Conservation (phyloP, 2,888 invertebrate genomes). For the Acanthopleura granulata region DNA sequence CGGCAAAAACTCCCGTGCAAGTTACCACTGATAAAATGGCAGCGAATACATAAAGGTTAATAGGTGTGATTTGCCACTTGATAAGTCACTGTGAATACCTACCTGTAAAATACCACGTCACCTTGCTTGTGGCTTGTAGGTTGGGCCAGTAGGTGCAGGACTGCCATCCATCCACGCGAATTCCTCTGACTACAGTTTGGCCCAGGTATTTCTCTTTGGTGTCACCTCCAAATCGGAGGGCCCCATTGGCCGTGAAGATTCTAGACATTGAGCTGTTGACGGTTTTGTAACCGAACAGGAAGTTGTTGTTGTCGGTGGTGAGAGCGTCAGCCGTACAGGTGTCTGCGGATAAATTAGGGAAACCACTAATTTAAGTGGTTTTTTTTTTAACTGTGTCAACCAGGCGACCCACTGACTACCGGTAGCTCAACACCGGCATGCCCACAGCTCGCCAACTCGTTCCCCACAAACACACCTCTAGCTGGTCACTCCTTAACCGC, state of each 20-base stretch:
- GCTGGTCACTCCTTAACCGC: no score
- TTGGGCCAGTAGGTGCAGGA: constrained; percentile 47
- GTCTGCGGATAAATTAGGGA: constrained; percentile 9
- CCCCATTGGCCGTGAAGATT: constrained; percentile 41
- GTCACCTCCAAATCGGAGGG: constrained; percentile 37
- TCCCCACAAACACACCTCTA: no score
- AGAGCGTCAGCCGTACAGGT: constrained; percentile 36
- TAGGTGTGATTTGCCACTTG: no score
- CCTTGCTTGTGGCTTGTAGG: constrained; percentile 47
- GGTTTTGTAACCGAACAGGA: constrained; percentile 41
- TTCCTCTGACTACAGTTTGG: constrained; percentile 34
- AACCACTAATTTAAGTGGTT: no score
- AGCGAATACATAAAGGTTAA: no score
- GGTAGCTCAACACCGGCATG: no score
- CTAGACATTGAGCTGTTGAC: not conserved
- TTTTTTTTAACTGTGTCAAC: no score
- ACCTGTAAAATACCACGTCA: constrained; percentile 52
- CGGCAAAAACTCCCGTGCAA: no score
- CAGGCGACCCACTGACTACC: no score
- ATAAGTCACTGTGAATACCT: constrained; percentile 1
- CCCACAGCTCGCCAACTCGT: no score
- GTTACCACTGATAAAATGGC: no score
- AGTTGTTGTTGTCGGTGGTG: constrained; percentile 31
- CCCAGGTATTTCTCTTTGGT: constrained; percentile 38
- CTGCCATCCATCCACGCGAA: constrained; percentile 41